Evolutionary conservation across 2,113 vertebrate genomes (phyloP).

Genomic region (Mus pahari): DNA sequence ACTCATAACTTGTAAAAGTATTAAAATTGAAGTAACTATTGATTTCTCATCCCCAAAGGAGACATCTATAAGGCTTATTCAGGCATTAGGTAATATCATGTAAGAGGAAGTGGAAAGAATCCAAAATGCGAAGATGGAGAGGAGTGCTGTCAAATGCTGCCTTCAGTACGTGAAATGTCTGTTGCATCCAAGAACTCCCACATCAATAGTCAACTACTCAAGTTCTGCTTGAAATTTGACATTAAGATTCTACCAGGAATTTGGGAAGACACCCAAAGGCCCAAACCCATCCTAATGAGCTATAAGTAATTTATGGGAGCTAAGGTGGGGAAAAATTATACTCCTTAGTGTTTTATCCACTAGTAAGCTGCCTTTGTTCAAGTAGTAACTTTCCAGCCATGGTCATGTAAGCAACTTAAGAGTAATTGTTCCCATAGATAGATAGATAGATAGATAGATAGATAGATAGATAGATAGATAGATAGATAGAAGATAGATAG

Average conservation of each 20-base stretch:
- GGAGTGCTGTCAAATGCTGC: background rate
- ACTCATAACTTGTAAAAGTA: background rate
- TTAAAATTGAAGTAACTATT: background rate
- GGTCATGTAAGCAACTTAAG: background rate
- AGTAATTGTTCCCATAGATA: background rate
- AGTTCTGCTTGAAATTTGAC: background rate
- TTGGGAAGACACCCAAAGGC: too few species aligned
- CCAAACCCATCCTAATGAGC: background rate
- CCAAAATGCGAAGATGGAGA: background rate
- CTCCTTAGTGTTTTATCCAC: background rate
- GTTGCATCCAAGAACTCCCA: background rate
- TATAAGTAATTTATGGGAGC: background rate
- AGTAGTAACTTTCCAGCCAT: background rate
- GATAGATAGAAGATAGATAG: background rate
- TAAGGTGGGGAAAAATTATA: background rate
- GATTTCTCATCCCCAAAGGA: background rate
- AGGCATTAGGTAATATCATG: background rate
- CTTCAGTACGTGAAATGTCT: too few species aligned
- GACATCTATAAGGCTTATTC: background rate
- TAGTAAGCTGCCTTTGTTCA: background rate
- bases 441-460: background rate
- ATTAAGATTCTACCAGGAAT: background rate
- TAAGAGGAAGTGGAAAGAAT: background rate
- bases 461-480: background rate
- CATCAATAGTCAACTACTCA: background rate